A percentile compares a stretch with the other conserved stretches of the same genome.
These are phyloP conservation scores for Cheilosia impressa DNA, from an alignment of 2,888 invertebrate genomes.

Conservation along the genomic window DNA sequence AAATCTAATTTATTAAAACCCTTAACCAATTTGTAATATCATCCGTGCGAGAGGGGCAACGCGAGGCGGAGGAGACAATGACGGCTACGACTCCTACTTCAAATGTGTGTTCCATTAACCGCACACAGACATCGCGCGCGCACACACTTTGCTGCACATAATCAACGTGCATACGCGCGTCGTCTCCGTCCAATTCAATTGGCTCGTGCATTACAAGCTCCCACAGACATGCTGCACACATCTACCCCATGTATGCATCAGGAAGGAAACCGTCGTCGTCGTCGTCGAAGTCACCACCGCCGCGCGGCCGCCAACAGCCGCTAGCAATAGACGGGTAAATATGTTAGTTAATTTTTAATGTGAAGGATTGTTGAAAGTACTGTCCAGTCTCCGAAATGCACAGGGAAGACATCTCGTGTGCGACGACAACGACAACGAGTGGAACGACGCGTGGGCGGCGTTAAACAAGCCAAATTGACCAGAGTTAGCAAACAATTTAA, in stretches of 20 bases:
- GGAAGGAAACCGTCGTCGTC: slow-evolving; percentile 42
- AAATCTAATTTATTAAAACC: slow-evolving; percentile 74
- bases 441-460: slow-evolving; percentile 68
- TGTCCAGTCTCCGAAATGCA: slow-evolving; percentile 28
- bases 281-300: slow-evolving; percentile 12
- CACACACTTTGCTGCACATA: slow-evolving; percentile 20
- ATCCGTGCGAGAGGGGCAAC: slow-evolving; percentile 43
- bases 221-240: slow-evolving; percentile 45
- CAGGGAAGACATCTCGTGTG: slow-evolving; percentile 33
- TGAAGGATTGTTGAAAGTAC: slow-evolving; percentile 68
- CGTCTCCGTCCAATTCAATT: slow-evolving; percentile 68
- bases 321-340: slow-evolving; percentile 54
- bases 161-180: slow-evolving; percentile 31
- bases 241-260: neutral
- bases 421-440: slow-evolving; percentile 5
- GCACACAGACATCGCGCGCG: slow-evolving; percentile 22
- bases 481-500: slow-evolving; percentile 75
- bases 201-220: slow-evolving; percentile 74
- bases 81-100: slow-evolving; percentile 47
- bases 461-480: slow-evolving; percentile 74
- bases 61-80: slow-evolving; percentile 35
- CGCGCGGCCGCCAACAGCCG: slow-evolving; percentile 15
- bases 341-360: slow-evolving; percentile 73
- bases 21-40: slow-evolving; percentile 75
- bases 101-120: slow-evolving; percentile 58